phyloP scores from a whole-genome alignment of 64 coral and sea anemone genomes.

The Pocillopora damicornis region DNA sequence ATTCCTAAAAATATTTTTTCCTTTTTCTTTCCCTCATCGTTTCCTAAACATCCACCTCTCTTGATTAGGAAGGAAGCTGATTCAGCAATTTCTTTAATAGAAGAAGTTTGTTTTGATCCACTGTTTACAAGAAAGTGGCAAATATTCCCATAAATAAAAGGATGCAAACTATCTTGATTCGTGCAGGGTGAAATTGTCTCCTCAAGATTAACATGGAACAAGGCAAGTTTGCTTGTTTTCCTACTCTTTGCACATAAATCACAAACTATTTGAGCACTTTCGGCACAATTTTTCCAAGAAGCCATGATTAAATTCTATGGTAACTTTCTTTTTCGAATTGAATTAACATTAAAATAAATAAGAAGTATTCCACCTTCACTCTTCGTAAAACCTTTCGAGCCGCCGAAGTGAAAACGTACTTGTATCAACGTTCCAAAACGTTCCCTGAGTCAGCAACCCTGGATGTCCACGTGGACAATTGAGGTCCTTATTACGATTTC shows the following conservation, averaged over 20 bases:
- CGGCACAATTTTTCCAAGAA: not conserved
- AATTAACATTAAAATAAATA: not conserved
- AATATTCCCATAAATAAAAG: not conserved
- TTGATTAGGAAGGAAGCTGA: not conserved
- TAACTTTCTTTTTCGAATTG: not conserved
- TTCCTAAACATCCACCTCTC: not conserved
- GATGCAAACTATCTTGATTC: constrained; percentile 12
- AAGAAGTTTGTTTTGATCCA: not conserved
- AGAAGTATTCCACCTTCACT: not conserved
- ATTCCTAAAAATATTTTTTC: not conserved
- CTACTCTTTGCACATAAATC: constrained; percentile 17
- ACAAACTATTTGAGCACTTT: constrained; percentile 15
- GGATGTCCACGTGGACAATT: not conserved
- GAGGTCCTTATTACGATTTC: not conserved
- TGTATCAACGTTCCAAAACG: constrained; percentile 6
- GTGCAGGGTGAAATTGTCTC: constrained; percentile 26
- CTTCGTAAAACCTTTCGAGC: not conserved
- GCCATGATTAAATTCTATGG: not conserved
- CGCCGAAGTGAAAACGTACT: not conserved
- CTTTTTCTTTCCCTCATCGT: not conserved
- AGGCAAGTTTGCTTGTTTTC: constrained; percentile 1
- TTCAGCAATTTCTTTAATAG: not conserved
- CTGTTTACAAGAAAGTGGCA: not conserved
- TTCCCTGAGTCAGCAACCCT: not conserved
- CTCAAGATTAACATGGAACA: constrained; percentile 24